Base-by-base conservation (phyloP, 2,888 invertebrate genomes). In the Steinernema scapterisci region DNA sequence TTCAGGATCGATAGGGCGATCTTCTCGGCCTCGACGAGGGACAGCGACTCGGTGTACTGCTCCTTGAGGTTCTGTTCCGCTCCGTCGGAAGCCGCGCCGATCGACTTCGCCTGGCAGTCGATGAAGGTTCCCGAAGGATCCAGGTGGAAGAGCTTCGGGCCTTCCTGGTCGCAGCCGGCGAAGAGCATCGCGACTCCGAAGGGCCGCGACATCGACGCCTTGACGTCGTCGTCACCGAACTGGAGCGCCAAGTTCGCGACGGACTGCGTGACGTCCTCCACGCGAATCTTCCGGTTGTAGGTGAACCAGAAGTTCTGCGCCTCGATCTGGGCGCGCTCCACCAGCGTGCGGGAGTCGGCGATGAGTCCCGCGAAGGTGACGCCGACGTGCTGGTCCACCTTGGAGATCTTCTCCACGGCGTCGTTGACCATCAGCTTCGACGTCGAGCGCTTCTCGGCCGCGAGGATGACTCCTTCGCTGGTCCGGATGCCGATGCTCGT, bases 151-250 rank as follows among this genome's bases (percentile, higher is more conserved):
- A 87, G 88, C 73, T 71, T 71, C 48, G 97, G 95, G 0, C 96
- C 95, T 86, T 94, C 94, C 74, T 89, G 88, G 88, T 99, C 97
- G 85, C 94, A 89, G 43, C 92, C 92, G 82, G 97, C 99, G 90
- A 99, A 97, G 84, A 99, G 91, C 88, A 99, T 93, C 23, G 99
- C 99, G 21, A 99, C 99, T 78, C 99, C 99, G 90, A 99, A 99
- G 2, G 99, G 99, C 77, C 99, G 92, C 74, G 96, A 96, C 91
- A 91, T 91, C 16, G 90, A 90, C 76, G 90, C 89, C 79, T 96
- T 95, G 86, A 94, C 94, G 87, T 97, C 96, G 81, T 96, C 96
- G 88, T 99, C 99, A 13, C 99, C 97, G 90, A 99, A 99, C 88
- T 96, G 95, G 87, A 99, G 95, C n/a, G 99, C 97, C 84, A 99